phyloP scores from a whole-genome alignment of 1,140 invertebrate genomes.

The Zophobas atratus region DNA sequence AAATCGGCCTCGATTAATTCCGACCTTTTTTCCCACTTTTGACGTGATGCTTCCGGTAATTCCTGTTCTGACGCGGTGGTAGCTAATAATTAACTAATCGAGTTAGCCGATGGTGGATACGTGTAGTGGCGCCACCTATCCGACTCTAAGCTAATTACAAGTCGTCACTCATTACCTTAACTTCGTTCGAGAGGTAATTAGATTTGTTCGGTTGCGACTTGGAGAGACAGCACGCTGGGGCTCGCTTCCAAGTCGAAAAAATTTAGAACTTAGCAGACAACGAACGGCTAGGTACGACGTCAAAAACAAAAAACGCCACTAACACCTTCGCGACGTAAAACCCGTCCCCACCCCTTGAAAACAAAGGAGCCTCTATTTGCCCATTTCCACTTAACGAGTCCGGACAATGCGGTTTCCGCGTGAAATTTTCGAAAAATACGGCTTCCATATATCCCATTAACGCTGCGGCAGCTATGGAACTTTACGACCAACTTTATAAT shows the following conservation, averaged over 20 bases:
- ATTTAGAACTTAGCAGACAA: no score
- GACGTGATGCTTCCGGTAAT: neutral
- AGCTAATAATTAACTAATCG: slow-evolving; percentile 61
- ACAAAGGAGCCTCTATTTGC: neutral
- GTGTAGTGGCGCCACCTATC: slow-evolving; percentile 65
- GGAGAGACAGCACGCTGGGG: neutral
- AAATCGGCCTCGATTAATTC: slow-evolving; percentile 8
- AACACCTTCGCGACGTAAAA: no score
- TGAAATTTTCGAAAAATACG: slow-evolving; percentile 33
- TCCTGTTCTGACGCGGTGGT: slow-evolving; percentile 21
- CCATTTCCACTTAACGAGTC: neutral
- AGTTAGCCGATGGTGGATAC: slow-evolving; percentile 63
- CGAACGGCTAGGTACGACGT: no score
- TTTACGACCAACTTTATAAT: slow-evolving; percentile 54
- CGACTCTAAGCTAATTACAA: slow-evolving; percentile 65
- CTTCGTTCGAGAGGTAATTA: slow-evolving; percentile 62
- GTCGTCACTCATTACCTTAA: slow-evolving; percentile 66
- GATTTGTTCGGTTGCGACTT: slow-evolving; percentile 53
- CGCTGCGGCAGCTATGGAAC: slow-evolving; percentile 43
- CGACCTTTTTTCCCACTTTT: neutral
- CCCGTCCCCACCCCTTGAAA: no score
- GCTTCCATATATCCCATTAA: slow-evolving; percentile 48
- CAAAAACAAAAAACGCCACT: no score
- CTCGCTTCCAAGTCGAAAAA: neutral
- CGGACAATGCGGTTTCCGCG: slow-evolving; percentile 16